Evolutionary conservation across 1,140 invertebrate genomes (phyloP).

Genomic region (Cotesia chilonis): DNA sequence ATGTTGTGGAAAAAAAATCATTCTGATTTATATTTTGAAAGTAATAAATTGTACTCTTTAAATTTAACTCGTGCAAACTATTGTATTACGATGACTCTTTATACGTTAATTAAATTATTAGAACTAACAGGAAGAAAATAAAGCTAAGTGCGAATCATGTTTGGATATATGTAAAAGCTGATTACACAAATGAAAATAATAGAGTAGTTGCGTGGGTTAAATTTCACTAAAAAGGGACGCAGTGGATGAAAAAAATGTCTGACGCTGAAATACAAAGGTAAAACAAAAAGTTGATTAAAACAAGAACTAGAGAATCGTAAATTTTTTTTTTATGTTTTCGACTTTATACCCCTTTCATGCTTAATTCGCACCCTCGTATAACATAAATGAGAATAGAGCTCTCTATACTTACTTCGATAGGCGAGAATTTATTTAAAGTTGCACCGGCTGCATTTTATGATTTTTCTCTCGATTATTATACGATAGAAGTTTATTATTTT

Average conservation of each 20-base stretch:
- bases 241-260: constrained; percentile 22
- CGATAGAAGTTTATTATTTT: constrained; percentile 24
- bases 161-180: constrained; percentile 54
- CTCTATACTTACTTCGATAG: constrained; percentile 22
- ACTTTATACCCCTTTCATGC: constrained; percentile 15
- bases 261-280: constrained; percentile 50
- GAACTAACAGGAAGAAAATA: neutral
- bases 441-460: constrained; percentile 46
- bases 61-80: too few relatives aligned
- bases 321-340: constrained; percentile 25
- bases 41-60: too few relatives aligned
- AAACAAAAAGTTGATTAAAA: constrained; percentile 56
- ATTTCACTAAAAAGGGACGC: constrained; percentile 24
- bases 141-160: constrained; percentile 45
- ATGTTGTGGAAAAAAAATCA: too few relatives aligned
- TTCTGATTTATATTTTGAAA: too few relatives aligned
- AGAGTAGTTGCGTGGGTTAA: constrained; percentile 42
- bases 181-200: constrained; percentile 54
- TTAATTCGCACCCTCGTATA: constrained; percentile 22
- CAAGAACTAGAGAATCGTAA: constrained; percentile 60
- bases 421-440: constrained; percentile 35
- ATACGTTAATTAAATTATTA: too few relatives aligned
- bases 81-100: too few relatives aligned
- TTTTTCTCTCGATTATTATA: constrained; percentile 2
- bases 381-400: constrained; percentile 8